A percentile compares a stretch with the other conserved stretches of the same genome.
Evolutionary conservation across 1,140 invertebrate species (phyloP).

Genomic region (Trypoxylus dichotomus): DNA sequence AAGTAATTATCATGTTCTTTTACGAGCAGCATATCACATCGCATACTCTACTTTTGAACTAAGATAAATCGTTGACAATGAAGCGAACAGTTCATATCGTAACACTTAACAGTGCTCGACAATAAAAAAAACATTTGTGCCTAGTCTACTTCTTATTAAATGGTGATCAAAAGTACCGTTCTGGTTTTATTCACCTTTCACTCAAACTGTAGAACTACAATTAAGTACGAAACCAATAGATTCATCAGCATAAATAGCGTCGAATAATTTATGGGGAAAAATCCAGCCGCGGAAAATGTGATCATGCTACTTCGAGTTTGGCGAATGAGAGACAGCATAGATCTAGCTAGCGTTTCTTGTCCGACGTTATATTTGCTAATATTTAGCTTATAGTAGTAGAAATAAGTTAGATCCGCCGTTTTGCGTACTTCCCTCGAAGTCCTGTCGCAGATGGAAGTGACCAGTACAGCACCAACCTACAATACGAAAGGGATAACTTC

Average conservation of each 20-base stretch:
- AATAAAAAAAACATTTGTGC: too few relatives aligned
- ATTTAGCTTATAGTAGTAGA: not conserved
- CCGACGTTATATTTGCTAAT: not conserved
- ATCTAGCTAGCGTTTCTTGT: not conserved
- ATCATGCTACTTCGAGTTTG: not conserved
- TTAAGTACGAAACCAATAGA: not conserved
- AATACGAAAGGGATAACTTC: too few relatives aligned
- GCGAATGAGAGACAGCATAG: not conserved
- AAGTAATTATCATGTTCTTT: too few relatives aligned
- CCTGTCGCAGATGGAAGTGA: not conserved
- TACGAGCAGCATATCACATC: too few relatives aligned
- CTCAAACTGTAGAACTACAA: not conserved
- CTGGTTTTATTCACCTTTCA: too few relatives aligned
- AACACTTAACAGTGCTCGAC: too few relatives aligned
- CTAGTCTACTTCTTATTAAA: too few relatives aligned
- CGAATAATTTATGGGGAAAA: not conserved
- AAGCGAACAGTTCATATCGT: not conserved
- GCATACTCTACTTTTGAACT: too few relatives aligned
- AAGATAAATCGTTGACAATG: too few relatives aligned
- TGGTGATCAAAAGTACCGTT: not conserved
- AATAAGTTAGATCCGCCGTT: not conserved
- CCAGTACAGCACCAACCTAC: not conserved
- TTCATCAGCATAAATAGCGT: not conserved
- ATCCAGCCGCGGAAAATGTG: not conserved
- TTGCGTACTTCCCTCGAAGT: not conserved